These are phyloP conservation scores for Morinoia aosen DNA, from an alignment of 2,888 invertebrate genomes.

Conservation along the genomic window DNA sequence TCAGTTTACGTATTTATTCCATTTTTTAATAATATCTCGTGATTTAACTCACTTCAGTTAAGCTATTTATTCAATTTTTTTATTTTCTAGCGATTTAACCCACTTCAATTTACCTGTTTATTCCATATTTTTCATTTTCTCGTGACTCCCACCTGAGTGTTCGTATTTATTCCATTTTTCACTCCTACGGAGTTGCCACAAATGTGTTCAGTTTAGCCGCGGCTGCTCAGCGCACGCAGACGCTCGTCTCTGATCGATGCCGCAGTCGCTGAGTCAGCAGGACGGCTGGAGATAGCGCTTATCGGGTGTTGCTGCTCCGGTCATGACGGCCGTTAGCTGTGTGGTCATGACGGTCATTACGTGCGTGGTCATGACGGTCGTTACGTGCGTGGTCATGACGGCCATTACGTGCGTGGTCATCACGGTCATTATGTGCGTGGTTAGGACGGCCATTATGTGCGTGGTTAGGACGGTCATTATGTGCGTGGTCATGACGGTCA, in stretches of 20 bases:
- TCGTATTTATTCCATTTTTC: not conserved
- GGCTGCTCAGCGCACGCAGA: not conserved
- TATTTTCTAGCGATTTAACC: no score
- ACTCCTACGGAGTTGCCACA: not conserved
- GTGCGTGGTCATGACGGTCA: not conserved
- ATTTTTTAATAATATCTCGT: no score
- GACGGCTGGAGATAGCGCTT: not conserved
- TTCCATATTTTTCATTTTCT: no score
- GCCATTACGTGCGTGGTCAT: not conserved
- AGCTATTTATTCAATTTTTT: no score
- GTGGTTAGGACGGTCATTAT: not conserved
- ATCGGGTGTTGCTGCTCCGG: not conserved
- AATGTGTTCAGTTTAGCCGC: not conserved
- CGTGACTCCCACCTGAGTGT: no score
- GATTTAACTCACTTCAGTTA: no score
- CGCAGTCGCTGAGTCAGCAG: not conserved
- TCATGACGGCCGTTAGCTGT: not conserved
- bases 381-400: not conserved
- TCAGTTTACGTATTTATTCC: no score
- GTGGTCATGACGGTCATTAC: not conserved
- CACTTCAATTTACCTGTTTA: no score
- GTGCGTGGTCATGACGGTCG: not conserved
- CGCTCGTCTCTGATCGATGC: not conserved
- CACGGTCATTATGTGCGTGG: not conserved
- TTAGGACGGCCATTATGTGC: not conserved